Conservation (phyloP, 2,113 vertebrate species). For the Ondatra zibethicus region DNA sequence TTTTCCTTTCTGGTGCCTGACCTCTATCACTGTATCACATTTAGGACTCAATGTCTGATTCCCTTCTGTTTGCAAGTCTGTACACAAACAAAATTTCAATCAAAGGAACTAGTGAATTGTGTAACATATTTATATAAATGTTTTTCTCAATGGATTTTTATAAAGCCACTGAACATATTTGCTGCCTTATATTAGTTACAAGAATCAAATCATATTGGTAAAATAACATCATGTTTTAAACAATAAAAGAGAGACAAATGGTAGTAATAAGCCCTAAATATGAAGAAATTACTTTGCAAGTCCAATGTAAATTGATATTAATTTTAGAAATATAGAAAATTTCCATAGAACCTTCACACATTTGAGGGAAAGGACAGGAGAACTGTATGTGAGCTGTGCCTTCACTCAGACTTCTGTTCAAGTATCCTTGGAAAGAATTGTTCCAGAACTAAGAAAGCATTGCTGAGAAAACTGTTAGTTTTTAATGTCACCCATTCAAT, state of each 20-base stretch:
- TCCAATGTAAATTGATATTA: background rate
- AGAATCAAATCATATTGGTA: background rate
- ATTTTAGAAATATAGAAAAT: background rate
- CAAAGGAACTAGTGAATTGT: background rate
- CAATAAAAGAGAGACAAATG: background rate
- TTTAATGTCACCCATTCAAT: background rate
- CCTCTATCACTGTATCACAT: background rate
- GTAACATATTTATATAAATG: background rate
- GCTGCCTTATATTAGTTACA: background rate
- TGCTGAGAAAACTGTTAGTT: background rate
- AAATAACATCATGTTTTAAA: background rate
- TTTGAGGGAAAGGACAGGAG: background rate
- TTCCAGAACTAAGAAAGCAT: background rate
- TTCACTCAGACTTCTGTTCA: constrained; percentile 14
- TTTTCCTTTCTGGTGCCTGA: background rate
- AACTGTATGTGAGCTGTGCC: background rate
- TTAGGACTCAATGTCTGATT: background rate
- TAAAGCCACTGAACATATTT: background rate
- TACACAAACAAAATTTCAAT: background rate
- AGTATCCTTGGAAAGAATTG: background rate
- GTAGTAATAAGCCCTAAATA: background rate
- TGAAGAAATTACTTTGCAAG: background rate
- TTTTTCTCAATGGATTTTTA: background rate
- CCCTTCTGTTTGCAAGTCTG: background rate
- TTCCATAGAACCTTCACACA: background rate